Evolutionary conservation across 2,797 vertebrate genomes (phyloP), one percentile per base, ranked within the genome.

Genomic region (Notoglanidium macrostoma): DNA sequence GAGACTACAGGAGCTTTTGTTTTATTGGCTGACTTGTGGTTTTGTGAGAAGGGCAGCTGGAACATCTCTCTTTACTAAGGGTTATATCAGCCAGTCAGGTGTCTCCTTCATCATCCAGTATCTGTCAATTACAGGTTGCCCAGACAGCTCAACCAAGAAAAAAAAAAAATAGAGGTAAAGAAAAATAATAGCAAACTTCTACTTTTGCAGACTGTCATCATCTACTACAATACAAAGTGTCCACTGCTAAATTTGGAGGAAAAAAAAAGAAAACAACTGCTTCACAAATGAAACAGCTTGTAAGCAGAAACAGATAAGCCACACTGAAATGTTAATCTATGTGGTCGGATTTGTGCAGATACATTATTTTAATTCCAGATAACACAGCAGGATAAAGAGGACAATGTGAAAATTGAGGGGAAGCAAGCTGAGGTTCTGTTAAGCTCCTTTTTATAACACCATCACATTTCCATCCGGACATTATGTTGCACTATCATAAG

Each of bases 401-500:
- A 83, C 46, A 35, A 70, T 6, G 17, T 2, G 10, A 29, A 83
- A 54, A 63, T 21, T 17, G 21, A 80, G 49, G 21, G 5, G 44
- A 65, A 26, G 29, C 26, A 26, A 72, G 83, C 35, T 79, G 21
- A 86, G n/a, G 29, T 49, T n/a, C 54, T 68, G 74, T 9, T 10
- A 80, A 78, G 72, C 85, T 85, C 83, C 57, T 82, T 88, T 84
- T 85, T 67, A 44, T 65, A 83, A 77, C 74, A 49, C 63, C 54
- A 49, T 72, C 72, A 63, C 54, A 83, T 70, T 88, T 90, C 84
- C 65, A 54, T 67, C 63, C 63, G 46, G 29, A 61, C 78, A 83
- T 82, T 80, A 81, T 63, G 72, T 46, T 74, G 73, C 55, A 78
- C 61, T 70, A 85, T 46, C 57, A 40, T 55, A 84, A 83, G 54